phyloP scores from a whole-genome alignment of 2,888 invertebrate genomes.

The Ischnus inquisitorius region DNA sequence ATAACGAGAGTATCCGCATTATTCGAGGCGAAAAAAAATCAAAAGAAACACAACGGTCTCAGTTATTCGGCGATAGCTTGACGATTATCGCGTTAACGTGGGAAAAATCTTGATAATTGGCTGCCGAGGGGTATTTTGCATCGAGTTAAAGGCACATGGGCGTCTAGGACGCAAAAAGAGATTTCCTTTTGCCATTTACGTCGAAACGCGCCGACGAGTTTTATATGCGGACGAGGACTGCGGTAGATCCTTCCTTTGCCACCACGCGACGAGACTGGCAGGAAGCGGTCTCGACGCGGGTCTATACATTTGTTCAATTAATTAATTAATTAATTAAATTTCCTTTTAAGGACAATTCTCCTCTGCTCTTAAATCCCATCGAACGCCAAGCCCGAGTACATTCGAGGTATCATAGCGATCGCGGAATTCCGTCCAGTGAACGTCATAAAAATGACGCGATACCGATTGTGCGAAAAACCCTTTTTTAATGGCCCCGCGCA shows the following conservation, averaged over 20 bases:
- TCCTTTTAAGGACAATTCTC: conserved; percentile 58
- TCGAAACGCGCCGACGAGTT: conserved; percentile 67
- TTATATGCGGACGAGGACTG: conserved; percentile 54
- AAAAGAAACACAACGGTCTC: conserved; percentile 15
- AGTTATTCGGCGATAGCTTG: conserved; percentile 63
- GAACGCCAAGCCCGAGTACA: neutral
- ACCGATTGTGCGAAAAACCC: neutral
- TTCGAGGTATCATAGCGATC: neutral
- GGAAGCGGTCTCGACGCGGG: conserved; percentile 55
- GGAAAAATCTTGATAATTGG: conserved; percentile 72
- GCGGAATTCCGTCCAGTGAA: neutral
- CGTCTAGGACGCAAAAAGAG: conserved; percentile 69
- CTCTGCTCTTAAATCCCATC: neutral
- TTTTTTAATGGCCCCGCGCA: neutral
- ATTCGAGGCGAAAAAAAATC: conserved; percentile 27
- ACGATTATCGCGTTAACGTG: conserved; percentile 74
- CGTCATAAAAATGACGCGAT: neutral
- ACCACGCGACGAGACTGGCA: conserved; percentile 43
- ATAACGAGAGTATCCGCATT: conserved; percentile 47
- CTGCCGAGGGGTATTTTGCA: conserved; percentile 71
- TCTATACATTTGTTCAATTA: conserved; percentile 47
- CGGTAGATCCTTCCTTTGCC: conserved; percentile 57
- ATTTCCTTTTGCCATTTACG: conserved; percentile 79
- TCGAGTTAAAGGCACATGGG: conserved; percentile 70
- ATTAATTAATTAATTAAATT: conserved; percentile 70